phyloP scores from a whole-genome alignment of 2,888 invertebrate genomes.

The Pachycephus smyrnensis region DNA sequence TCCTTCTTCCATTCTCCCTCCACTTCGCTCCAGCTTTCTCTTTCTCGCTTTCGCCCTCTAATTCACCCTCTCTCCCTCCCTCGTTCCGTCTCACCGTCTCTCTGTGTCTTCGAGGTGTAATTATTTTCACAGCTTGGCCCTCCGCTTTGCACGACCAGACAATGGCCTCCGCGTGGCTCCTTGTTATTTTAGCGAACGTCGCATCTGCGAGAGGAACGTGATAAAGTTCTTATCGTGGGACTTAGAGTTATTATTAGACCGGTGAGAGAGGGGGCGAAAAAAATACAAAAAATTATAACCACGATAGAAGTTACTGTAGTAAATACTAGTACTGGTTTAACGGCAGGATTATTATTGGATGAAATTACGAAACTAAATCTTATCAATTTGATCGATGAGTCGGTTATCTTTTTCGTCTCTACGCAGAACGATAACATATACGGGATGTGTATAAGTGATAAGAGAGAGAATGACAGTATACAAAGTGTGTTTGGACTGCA shows the following conservation, averaged over 20 bases:
- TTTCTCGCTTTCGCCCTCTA: slow-evolving; percentile 26
- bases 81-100: slow-evolving; percentile 17
- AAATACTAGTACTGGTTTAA: background rate
- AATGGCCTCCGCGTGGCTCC: slow-evolving; percentile 13
- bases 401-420: background rate
- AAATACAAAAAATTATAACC: background rate
- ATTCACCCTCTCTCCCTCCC: slow-evolving; percentile 24
- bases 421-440: background rate
- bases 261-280: background rate
- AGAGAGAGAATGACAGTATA: background rate
- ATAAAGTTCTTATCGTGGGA: slow-evolving; percentile 5
- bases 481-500: background rate
- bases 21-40: slow-evolving; percentile 17
- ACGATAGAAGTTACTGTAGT: background rate
- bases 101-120: slow-evolving; percentile 54
- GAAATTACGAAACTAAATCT: background rate
- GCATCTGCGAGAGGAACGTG: slow-evolving; percentile 31
- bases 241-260: background rate
- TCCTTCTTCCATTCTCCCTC: slow-evolving; percentile 12
- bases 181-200: slow-evolving; percentile 19
- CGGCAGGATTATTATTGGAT: background rate
- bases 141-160: background rate
- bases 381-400: background rate
- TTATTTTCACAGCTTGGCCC: slow-evolving; percentile 62
- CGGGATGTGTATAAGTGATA: background rate